A percentile compares a stretch with the other conserved stretches of the same genome.
Conservation (phyloP, 2,888 invertebrate species). For the Himalopsyche kuldschensis region DNA sequence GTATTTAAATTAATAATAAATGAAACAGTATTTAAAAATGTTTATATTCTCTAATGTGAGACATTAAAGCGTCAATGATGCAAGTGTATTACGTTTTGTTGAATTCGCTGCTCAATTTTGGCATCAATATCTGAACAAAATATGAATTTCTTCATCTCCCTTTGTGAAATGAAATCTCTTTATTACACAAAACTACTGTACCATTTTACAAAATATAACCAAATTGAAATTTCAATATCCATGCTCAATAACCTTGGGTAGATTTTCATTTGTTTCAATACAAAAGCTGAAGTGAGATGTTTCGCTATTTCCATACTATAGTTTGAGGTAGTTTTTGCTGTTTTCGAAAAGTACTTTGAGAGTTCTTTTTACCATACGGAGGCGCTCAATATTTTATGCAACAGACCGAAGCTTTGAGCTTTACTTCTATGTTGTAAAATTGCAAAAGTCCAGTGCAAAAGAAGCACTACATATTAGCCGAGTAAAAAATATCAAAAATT, state of each 20-base stretch:
- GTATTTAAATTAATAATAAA: too few species aligned
- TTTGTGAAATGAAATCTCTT: not conserved
- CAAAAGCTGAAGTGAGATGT: not conserved
- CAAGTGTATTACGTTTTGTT: not conserved
- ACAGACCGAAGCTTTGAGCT: not conserved
- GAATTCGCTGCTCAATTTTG: not conserved
- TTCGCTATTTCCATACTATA: not conserved
- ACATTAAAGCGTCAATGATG: not conserved
- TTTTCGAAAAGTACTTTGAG: not conserved
- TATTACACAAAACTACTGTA: not conserved
- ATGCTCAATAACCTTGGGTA: slow-evolving; percentile 7
- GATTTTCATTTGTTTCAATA: slow-evolving; percentile 8
- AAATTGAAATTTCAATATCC: slow-evolving; percentile 31
- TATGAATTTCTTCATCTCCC: not conserved
- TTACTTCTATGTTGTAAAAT: not conserved
- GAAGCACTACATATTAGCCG: not conserved
- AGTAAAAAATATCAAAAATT: not conserved
- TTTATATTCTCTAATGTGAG: too few species aligned
- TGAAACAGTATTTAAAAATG: too few species aligned
- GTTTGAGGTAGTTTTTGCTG: not conserved
- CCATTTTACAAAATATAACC: slow-evolving; percentile 2
- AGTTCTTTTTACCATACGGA: not conserved
- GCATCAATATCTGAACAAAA: not conserved
- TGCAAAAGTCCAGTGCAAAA: not conserved
- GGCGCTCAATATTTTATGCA: not conserved